Percentiles rank a stretch among this genome's conserved stretches.
Conservation (phyloP, 2,797 vertebrate species). For the Rhadinocentrus ornatus region DNA sequence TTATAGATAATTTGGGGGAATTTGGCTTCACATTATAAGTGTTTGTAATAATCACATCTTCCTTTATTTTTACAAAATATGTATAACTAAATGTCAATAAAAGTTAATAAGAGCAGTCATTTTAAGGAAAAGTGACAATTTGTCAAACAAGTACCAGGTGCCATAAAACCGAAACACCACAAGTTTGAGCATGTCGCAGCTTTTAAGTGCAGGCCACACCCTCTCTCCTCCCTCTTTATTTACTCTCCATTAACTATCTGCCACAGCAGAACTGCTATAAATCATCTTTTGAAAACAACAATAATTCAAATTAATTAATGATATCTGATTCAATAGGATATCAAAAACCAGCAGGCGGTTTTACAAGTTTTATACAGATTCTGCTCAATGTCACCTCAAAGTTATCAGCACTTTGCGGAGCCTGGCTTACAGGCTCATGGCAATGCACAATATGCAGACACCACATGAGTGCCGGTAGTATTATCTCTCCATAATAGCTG, state of each 20-base stretch:
- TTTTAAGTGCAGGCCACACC: constrained; percentile 25
- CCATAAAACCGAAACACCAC: constrained; percentile 36
- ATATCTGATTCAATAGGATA: constrained; percentile 74
- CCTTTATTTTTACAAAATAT: neutral
- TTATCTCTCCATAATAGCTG: constrained; percentile 79
- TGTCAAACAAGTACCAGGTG: constrained; percentile 33
- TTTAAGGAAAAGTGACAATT: constrained; percentile 12
- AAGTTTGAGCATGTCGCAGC: constrained; percentile 38
- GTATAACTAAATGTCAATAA: neutral
- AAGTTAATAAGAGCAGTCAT: neutral
- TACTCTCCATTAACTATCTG: constrained; percentile 61
- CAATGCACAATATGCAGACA: constrained; percentile 72
- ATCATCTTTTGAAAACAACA: constrained; percentile 72
- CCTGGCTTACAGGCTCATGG: constrained; percentile 77
- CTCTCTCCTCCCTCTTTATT: constrained; percentile 23
- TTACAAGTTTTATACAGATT: constrained; percentile 75
- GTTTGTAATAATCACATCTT: neutral
- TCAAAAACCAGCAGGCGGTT: constrained; percentile 73
- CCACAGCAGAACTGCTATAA: constrained; percentile 64
- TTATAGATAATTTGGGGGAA: neutral
- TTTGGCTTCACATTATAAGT: no score
- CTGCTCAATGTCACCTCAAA: constrained; percentile 82
- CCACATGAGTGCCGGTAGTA: constrained; percentile 64
- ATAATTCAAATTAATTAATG: constrained; percentile 75
- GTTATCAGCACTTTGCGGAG: constrained; percentile 75